Percentiles rank a stretch among this genome's conserved stretches.
These are phyloP conservation scores for Bombus haemorrhoidalis DNA, from an alignment of 1,140 invertebrate genomes.

Conservation along the genomic window DNA sequence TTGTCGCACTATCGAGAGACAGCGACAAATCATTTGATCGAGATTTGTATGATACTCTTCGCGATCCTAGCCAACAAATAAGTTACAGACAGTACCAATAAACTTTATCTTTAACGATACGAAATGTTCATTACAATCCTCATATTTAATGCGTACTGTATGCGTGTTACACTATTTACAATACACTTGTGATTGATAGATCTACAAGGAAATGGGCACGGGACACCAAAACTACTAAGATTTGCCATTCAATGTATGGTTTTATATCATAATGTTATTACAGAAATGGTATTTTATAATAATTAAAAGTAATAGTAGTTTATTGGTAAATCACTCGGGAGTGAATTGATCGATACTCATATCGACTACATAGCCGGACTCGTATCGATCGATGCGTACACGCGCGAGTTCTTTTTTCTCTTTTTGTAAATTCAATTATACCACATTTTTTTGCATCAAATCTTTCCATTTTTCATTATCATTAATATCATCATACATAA, in stretches of 20 bases:
- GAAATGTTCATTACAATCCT: conserved; percentile 6
- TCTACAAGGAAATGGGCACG: background rate
- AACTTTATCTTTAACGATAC: conserved; percentile 46
- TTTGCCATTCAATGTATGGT: conserved; percentile 81
- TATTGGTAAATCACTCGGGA: conserved; percentile 77
- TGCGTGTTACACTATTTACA: background rate
- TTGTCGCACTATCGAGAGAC: background rate
- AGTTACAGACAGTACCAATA: conserved; percentile 41
- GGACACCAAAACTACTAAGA: conserved; percentile 5
- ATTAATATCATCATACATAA: conserved; percentile 79
- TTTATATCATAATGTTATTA: conserved; percentile 82
- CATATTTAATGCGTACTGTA: background rate
- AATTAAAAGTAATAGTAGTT: conserved; percentile 80
- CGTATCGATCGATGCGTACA: conserved; percentile 68
- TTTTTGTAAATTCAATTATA: conserved; percentile 65
- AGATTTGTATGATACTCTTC: background rate
- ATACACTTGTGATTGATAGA: background rate
- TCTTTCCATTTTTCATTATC: conserved; percentile 68
- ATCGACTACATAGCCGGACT: conserved; percentile 36
- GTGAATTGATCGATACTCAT: conserved; percentile 69
- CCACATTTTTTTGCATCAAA: conserved; percentile 68
- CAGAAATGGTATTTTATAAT: conserved; percentile 81
- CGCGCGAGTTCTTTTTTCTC: conserved; percentile 58
- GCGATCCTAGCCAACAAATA: conserved; percentile 20
- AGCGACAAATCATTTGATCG: background rate